Conservation (phyloP, 2,888 invertebrate species). For the Magallana nippona region DNA sequence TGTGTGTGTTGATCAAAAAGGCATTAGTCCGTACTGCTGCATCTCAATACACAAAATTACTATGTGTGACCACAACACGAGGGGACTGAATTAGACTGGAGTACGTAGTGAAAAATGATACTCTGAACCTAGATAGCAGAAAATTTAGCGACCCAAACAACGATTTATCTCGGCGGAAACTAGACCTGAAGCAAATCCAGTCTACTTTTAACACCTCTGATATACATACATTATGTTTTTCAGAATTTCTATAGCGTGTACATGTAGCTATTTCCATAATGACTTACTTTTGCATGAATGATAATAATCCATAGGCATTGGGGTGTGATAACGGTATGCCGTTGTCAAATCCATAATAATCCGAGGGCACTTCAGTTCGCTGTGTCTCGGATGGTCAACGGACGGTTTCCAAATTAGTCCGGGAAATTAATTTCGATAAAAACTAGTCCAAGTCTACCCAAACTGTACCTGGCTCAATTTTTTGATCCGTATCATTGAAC, state of each 20-base stretch:
- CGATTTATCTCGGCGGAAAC: neutral
- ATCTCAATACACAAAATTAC: slow-evolving; percentile 33
- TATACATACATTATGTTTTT: no score
- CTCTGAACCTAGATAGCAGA: neutral
- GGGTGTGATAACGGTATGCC: slow-evolving; percentile 65
- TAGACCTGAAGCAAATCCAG: neutral
- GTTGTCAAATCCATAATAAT: slow-evolving; percentile 66
- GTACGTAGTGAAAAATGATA: neutral
- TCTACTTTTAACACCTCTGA: neutral
- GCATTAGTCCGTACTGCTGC: slow-evolving; percentile 30
- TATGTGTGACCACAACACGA: slow-evolving; percentile 26
- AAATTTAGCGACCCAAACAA: neutral
- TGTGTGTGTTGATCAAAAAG: slow-evolving; percentile 26
- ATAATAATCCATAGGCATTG: slow-evolving; percentile 96
- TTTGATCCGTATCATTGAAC: slow-evolving; percentile 39
- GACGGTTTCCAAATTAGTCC: neutral
- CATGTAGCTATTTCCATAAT: neutral
- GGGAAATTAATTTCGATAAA: neutral
- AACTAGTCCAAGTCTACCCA: neutral
- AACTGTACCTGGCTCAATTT: neutral
- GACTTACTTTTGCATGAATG: slow-evolving; percentile 86
- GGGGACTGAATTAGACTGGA: neutral
- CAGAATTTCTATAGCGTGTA: no score
- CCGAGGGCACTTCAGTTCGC: slow-evolving; percentile 29
- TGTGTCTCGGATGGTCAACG: slow-evolving; percentile 46